Evolutionary conservation across 1,140 invertebrate species (phyloP).

Genomic region (Hesperophylax magnus): DNA sequence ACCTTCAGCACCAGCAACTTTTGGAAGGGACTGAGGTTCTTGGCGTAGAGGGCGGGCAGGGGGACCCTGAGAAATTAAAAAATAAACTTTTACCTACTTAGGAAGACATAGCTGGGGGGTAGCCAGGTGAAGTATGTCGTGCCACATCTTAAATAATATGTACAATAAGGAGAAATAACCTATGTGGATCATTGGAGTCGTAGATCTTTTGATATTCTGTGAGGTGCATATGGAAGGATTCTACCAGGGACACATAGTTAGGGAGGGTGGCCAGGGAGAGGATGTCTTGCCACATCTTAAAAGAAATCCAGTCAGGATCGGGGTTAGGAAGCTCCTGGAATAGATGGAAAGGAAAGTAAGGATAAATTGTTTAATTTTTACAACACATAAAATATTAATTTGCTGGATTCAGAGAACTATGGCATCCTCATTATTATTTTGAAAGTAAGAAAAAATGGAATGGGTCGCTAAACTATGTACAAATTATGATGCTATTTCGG

Average conservation of each 20-base stretch:
- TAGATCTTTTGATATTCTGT: slow-evolving; percentile 82
- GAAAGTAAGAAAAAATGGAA: too few species aligned
- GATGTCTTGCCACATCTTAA: slow-evolving; percentile 87
- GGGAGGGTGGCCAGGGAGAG: slow-evolving; percentile 78
- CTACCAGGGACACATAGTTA: slow-evolving; percentile 72
- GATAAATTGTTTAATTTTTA: too few species aligned
- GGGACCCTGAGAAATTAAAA: slow-evolving; percentile 60
- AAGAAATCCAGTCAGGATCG: slow-evolving; percentile 81
- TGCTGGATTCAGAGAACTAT: too few species aligned
- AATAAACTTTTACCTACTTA: too few species aligned
- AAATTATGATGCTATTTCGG: too few species aligned
- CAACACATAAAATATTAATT: too few species aligned
- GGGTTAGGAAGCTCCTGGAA: slow-evolving; percentile 76
- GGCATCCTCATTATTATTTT: too few species aligned
- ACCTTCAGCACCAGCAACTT: slow-evolving; percentile 81
- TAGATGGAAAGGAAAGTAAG: background rate
- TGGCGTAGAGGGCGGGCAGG: slow-evolving; percentile 74
- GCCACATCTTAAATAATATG: slow-evolving; percentile 84
- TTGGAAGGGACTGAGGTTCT: slow-evolving; percentile 75
- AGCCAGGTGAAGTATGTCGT: slow-evolving; percentile 82
- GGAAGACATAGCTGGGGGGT: background rate
- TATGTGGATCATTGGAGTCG: slow-evolving; percentile 77
- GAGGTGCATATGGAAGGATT: slow-evolving; percentile 71
- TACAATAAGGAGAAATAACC: slow-evolving; percentile 57
- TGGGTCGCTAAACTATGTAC: too few species aligned